A percentile compares a stretch with the other conserved stretches of the same genome.
Conservation (phyloP, 1,140 invertebrate species). For the Cotesia typhae region DNA sequence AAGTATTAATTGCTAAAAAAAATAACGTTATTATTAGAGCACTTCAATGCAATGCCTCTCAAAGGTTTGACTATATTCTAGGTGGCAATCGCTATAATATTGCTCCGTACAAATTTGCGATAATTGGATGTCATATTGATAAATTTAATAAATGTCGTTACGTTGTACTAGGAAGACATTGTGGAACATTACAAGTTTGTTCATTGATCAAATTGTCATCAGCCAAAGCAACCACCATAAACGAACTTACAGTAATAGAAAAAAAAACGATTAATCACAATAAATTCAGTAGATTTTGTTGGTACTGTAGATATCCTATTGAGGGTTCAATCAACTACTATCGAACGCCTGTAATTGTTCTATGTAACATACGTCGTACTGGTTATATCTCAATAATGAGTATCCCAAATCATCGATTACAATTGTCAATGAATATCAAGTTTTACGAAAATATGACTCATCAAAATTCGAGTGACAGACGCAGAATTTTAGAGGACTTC, state of each 20-base stretch:
- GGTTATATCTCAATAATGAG: neutral
- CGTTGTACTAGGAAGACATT: neutral
- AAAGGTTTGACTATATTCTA: neutral
- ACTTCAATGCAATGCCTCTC: neutral
- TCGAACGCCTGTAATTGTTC: neutral
- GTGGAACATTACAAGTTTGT: neutral
- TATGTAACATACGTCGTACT: neutral
- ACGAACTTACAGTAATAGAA: neutral
- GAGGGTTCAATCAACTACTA: neutral
- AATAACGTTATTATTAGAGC: neutral
- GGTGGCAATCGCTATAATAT: neutral
- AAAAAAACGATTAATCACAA: neutral
- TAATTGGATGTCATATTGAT: conserved; percentile 6
- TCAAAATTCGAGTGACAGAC: neutral
- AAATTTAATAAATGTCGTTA: neutral
- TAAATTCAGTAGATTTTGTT: neutral
- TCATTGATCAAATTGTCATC: neutral
- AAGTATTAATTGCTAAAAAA: neutral
- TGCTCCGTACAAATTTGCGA: neutral
- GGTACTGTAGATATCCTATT: neutral
- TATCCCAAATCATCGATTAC: neutral
- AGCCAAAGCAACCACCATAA: neutral
- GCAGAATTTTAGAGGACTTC: neutral
- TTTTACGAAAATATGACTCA: neutral
- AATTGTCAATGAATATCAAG: neutral